Evolutionary conservation across 2,888 invertebrate genomes (phyloP), one percentile per base, ranked within the genome.

Genomic region (Cosmia trapezina): DNA sequence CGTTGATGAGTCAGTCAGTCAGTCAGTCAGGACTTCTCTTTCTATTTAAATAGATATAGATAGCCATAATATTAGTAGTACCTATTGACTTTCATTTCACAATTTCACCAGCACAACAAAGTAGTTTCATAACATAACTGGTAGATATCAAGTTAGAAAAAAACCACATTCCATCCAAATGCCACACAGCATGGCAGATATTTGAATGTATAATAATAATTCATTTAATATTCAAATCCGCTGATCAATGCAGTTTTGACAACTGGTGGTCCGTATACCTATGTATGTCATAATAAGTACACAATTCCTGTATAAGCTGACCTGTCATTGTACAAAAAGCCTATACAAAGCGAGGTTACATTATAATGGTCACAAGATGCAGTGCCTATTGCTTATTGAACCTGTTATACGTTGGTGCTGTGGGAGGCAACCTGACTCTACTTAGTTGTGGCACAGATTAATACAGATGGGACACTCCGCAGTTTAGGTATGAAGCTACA

Each of bases 131-230:
- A 65, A 65, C 56, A 22, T 61, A 65, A 65, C 74, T 12, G 9
- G 45, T 22, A 19, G 17, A 41, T 0, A 37, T 41, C n/a, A 49
- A 7, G 19, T 49, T 62, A 37, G 33, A 43, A 14, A 41, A n/a
- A 47, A 56, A 41, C 41, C 28, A 60, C 37, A 76, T 80, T 64
- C 41, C 51, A 12, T 56, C 17, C 41, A 75, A 75, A 75, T 80
- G 64, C 76, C 81, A 70, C 56, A 65, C 60, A 76, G 51, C 62
- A 45, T 59, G 81, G 3, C 43, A 37, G 47, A 57, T 51, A 72
- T 61, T 49, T 61, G 59, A 81, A 81, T 82, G n/a, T n/a, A 53
- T 61, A 71, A 70, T 81, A 19, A 28, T 28, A 43, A 73, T 73
- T 71, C 41, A 77, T 76, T 45, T 14, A 67, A 59, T 62, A 66